Conservation (phyloP, 2,888 invertebrate genomes). For the Rhaphigaster nebulosa region DNA sequence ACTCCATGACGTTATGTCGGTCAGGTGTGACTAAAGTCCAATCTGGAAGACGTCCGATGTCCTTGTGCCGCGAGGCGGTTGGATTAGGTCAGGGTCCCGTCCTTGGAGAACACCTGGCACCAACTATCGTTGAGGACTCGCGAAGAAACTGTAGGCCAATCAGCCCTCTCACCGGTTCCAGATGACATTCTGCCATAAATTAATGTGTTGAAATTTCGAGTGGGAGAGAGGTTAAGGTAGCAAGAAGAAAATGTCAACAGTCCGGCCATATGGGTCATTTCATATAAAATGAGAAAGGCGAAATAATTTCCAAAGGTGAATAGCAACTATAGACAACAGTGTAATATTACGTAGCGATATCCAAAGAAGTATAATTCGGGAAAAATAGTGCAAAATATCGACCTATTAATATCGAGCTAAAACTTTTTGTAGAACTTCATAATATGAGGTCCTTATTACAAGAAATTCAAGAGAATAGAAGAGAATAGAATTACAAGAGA, state of each 20-base stretch:
- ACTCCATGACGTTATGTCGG: not conserved
- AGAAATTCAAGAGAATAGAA: no score
- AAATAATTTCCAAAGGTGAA: not conserved
- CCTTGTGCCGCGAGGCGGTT: conserved; percentile 8
- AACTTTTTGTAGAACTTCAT: no score
- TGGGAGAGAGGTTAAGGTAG: conserved; percentile 8
- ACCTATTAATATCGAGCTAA: no score
- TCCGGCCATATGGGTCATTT: conserved; percentile 9
- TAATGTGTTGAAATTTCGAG: not conserved
- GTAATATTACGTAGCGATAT: no score
- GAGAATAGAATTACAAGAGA: no score
- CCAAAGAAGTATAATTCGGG: no score
- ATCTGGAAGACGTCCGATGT: conserved; percentile 15
- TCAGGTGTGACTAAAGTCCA: conserved; percentile 2
- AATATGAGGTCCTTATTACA: no score
- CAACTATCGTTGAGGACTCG: not conserved
- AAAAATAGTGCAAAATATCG: no score
- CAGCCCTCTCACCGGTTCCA: not conserved
- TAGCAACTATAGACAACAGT: no score
- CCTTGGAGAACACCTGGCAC: conserved; percentile 1
- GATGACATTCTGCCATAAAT: not conserved
- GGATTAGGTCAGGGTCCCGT: conserved; percentile 22
- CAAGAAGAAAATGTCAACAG: not conserved
- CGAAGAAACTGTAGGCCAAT: not conserved
- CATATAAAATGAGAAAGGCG: not conserved